Base-by-base conservation (phyloP, 1,140 invertebrate species). In the Brachystomella parvula region DNA sequence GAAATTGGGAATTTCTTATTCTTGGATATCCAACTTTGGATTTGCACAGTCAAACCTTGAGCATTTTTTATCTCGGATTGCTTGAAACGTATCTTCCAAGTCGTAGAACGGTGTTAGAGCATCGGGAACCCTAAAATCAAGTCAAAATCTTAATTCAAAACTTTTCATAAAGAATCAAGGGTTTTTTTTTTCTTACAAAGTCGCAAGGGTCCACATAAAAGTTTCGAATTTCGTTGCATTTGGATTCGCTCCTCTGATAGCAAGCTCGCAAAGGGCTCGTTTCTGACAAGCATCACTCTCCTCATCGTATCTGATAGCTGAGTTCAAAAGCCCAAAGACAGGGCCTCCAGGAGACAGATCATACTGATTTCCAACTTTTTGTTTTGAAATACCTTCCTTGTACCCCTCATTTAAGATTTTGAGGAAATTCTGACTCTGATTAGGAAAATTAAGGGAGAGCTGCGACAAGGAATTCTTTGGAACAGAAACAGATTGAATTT, bases 211-310 rank as follows among this genome's bases (percentile, higher is more conserved):
- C 68, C 68, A 73, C n/a, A 73, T 33, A 35, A 73, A 73, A 0
- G 66, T 39, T 35, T 73, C 71, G 61, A 73, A 73, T 56, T 69
- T 73, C 21, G 71, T 70, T 24, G 68, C 63, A 28, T 26, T 62
- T 26, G 67, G 68, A 47, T 35, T 32, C 47, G 61, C 32, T 31
- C 71, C 71, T 32, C 63, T 57, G 17, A 70, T 39, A 3, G 71
- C 68, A n/a, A 73, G 33, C 47, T 73, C 65, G 61, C 71, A 73
- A 17, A 73, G 39, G 29, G 71, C 71, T 58, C 68, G 57, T 53
- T 69, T 70, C 53, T 73, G 71, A 67, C 71, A 72, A 33, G 44
- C 26, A 6, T 72, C 71, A 35, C 67, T 70, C 3, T 73, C 68
- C 17, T 67, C 3, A 6, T 32, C 19, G 31, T 62, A 68, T 64